Base-by-base conservation (phyloP, 2,888 invertebrate species). In the Andrena hattorfiana region DNA sequence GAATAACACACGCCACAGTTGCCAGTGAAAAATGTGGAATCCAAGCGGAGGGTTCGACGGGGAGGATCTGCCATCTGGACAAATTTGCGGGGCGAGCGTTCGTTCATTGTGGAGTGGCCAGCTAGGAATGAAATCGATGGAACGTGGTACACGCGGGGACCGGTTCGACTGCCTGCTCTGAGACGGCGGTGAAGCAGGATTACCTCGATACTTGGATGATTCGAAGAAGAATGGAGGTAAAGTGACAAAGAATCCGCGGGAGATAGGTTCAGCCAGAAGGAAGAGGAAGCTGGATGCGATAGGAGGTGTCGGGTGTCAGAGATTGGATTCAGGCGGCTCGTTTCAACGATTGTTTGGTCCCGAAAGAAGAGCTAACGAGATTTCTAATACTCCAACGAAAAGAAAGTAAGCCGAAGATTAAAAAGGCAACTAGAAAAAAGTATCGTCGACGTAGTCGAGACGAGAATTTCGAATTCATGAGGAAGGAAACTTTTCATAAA, bases 21-120 rank as follows among this genome's bases (percentile, higher is more conserved):
- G 70, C 49, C 51, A 4, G 69, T 76, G 77, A 85, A 70, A 77
- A 82, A 87, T 86, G 75, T 56, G 66, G 70, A 69, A 16, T 59
- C 42, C 49, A 10, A 42, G 8, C 32, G 54, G 8, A 23, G 51
- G 54, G 59, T 63, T 42, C 30, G 49, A 23, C 59, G 30, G 4
- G 10, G 42, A 3, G 48, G 28, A 66, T 70, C 64, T 42, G 26
- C 59, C 66, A 30, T 66, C 30, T 56, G 64, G 63, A 68, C 49
- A 16, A 71, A 64, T 69, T 72, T 32, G 26, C 35, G 60, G 69
- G 23, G 66, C 35, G 26, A 28, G 64, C 42, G 49, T 70, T 49
- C 23, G 64, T 59, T 66, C 10, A 8, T 5, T 20, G 30, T 4
- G 32, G 35, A 7, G 49, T 49, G 51, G 76, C 23, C 32, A 13